phyloP scores from a whole-genome alignment of 2,888 invertebrate genomes.

The Erebia ligea region DNA sequence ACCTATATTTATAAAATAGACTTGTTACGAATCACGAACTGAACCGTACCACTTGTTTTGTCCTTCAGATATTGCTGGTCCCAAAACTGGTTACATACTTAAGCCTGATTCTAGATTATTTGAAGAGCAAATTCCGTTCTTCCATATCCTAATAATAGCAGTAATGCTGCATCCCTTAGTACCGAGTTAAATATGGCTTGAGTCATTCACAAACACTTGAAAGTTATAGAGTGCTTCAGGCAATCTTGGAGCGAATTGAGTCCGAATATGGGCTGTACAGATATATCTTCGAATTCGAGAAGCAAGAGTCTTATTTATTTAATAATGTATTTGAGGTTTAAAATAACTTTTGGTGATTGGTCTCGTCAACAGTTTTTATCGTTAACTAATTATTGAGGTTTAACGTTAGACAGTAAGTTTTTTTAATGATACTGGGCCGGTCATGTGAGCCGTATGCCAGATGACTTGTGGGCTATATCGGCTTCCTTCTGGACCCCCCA shows the following conservation, averaged over 20 bases:
- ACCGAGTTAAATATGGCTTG: constrained; percentile 16
- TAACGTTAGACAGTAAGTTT: background rate
- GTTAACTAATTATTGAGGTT: background rate
- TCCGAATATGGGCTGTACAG: constrained; percentile 27
- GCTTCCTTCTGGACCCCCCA: too few relatives aligned
- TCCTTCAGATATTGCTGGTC: background rate
- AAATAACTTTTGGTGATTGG: background rate
- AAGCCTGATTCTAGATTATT: background rate
- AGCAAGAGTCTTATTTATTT: background rate
- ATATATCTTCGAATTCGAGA: constrained; percentile 15
- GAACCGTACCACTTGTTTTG: constrained; percentile 19
- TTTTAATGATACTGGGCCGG: too few relatives aligned
- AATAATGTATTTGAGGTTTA: background rate
- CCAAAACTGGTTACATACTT: background rate
- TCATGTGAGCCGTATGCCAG: too few relatives aligned
- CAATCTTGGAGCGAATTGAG: constrained; percentile 25
- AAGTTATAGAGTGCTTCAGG: constrained; percentile 19
- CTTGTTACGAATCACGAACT: background rate
- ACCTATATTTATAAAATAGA: background rate
- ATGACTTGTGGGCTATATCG: too few relatives aligned
- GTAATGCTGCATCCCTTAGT: constrained; percentile 1
- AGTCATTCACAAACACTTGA: constrained; percentile 30
- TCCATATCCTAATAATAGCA: constrained; percentile 16
- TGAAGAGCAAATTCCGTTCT: constrained; percentile 6
- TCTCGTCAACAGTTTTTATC: background rate